Evolutionary conservation across 2,888 invertebrate species (phyloP).

Genomic region (Dione juno): DNA sequence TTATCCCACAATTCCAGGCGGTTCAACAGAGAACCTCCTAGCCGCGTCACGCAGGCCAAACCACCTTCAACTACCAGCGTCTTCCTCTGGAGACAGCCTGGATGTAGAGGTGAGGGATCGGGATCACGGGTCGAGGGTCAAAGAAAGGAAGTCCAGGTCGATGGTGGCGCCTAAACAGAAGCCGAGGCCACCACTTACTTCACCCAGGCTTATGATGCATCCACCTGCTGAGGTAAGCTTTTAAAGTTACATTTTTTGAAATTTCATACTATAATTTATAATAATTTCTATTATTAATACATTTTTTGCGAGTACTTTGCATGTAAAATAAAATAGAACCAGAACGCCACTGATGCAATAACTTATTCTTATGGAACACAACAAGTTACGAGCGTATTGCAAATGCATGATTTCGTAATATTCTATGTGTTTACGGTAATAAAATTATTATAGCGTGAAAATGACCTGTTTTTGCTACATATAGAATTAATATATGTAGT

Average conservation of each 20-base stretch:
- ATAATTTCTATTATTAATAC: no score
- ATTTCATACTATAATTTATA: no score
- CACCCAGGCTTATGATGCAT: slow-evolving; percentile 62
- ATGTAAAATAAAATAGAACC: no score
- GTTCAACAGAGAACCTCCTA: slow-evolving; percentile 74
- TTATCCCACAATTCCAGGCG: slow-evolving; percentile 59
- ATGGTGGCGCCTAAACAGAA: slow-evolving; percentile 71
- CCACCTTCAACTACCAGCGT: slow-evolving; percentile 69
- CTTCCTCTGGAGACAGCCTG: slow-evolving; percentile 76
- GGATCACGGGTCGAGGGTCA: slow-evolving; percentile 55
- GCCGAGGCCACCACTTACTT: slow-evolving; percentile 67
- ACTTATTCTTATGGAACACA: not conserved
- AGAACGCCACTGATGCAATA: not conserved
- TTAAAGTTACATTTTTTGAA: no score
- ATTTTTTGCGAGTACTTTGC: no score
- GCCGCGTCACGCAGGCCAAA: slow-evolving; percentile 61
- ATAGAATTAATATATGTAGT: not conserved
- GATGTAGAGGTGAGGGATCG: slow-evolving; percentile 71
- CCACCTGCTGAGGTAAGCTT: slow-evolving; percentile 59
- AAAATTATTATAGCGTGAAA: slow-evolving; percentile 11
- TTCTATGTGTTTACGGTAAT: slow-evolving; percentile 8
- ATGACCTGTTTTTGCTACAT: slow-evolving; percentile 1
- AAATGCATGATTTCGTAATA: not conserved
- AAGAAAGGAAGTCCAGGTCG: slow-evolving; percentile 68
- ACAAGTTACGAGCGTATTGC: not conserved